phyloP scores from a whole-genome alignment of 2,888 invertebrate species.

The Slavum lentiscoides region DNA sequence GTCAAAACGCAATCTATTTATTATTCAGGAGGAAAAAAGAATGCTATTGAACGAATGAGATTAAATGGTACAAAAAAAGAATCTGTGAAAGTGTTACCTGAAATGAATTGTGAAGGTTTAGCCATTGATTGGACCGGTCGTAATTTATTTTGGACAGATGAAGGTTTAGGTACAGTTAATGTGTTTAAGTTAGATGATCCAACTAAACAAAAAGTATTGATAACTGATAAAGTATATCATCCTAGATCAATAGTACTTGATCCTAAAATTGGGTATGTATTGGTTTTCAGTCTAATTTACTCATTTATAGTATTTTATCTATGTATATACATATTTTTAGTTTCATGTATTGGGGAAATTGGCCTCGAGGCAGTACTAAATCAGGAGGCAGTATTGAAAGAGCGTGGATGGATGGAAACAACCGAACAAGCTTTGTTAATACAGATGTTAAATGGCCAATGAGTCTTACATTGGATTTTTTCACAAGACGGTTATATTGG shows the following conservation, averaged over 20 bases:
- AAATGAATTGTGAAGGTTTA: slow-evolving; percentile 72
- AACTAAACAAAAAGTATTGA: slow-evolving; percentile 64
- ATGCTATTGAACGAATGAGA: slow-evolving; percentile 68
- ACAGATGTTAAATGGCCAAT: slow-evolving; percentile 72
- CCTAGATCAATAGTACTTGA: slow-evolving; percentile 72
- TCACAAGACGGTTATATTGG: slow-evolving; percentile 68
- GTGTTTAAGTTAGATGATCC: slow-evolving; percentile 70
- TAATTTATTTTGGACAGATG: slow-evolving; percentile 85
- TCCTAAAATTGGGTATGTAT: slow-evolving; percentile 67
- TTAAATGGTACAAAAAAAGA: slow-evolving; percentile 67
- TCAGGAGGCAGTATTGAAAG: slow-evolving; percentile 68
- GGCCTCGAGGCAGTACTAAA: slow-evolving; percentile 63
- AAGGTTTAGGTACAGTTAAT: slow-evolving; percentile 66
- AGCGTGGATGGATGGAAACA: slow-evolving; percentile 76
- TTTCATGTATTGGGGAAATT: slow-evolving; percentile 77
- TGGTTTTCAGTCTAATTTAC: slow-evolving; percentile 22
- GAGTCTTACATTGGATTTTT: slow-evolving; percentile 71
- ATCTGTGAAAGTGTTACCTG: slow-evolving; percentile 65
- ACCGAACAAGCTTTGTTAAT: slow-evolving; percentile 65
- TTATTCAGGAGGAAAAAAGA: slow-evolving; percentile 67
- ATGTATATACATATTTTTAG: slow-evolving; percentile 57
- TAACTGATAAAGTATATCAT: slow-evolving; percentile 65
- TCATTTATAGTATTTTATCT: background rate
- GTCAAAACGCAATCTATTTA: slow-evolving; percentile 66
- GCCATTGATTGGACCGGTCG: slow-evolving; percentile 82